Conservation (phyloP, 2,888 invertebrate genomes). For the Embidobia sp. region DNA sequence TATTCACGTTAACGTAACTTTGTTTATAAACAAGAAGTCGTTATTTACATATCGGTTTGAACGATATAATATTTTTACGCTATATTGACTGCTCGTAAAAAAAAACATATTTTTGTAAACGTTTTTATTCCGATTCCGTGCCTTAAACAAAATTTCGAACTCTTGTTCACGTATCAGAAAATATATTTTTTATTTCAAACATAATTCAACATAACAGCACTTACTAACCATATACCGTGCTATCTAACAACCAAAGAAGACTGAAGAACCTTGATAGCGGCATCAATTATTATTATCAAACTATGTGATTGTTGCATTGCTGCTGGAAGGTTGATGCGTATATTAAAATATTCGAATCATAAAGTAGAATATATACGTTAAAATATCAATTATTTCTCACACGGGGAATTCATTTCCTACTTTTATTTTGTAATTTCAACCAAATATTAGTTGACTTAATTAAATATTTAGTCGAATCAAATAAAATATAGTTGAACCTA, state of each 20-base stretch:
- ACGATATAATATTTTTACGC: no score
- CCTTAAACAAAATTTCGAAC: slow-evolving; percentile 13
- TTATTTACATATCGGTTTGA: no score
- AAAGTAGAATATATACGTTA: slow-evolving; percentile 4
- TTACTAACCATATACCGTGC: slow-evolving; percentile 79
- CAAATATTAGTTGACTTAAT: not conserved
- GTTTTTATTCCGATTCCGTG: no score
- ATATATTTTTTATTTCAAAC: slow-evolving; percentile 19
- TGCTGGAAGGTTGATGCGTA: slow-evolving; percentile 48
- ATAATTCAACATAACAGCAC: slow-evolving; percentile 30
- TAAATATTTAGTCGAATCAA: no score
- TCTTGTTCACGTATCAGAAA: slow-evolving; percentile 5
- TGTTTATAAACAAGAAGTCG: no score
- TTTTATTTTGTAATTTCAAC: no score
- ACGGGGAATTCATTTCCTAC: no score
- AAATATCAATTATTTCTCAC: no score
- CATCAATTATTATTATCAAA: slow-evolving; percentile 74
- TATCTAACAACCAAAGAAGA: slow-evolving; percentile 84
- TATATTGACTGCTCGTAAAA: no score
- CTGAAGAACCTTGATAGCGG: slow-evolving; percentile 82
- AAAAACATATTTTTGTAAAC: no score
- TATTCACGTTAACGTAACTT: no score
- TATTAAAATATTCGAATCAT: slow-evolving; percentile 18
- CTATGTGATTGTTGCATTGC: slow-evolving; percentile 71
- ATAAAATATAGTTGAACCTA: no score